These are phyloP conservation scores for Muscicapa comitata DNA, from an alignment of 2,797 vertebrate species.

Conservation along the genomic window DNA sequence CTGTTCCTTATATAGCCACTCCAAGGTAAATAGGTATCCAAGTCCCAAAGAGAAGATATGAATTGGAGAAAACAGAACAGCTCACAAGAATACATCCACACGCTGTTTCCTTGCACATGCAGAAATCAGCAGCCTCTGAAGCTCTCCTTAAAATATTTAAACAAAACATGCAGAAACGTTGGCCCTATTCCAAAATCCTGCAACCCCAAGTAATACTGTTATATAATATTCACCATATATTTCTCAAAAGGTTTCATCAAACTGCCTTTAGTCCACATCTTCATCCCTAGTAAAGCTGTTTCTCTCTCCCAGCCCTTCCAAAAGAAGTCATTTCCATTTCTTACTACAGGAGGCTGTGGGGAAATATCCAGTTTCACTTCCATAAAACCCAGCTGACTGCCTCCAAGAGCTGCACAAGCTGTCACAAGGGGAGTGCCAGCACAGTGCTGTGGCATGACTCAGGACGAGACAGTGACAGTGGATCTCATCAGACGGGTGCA, in stretches of 20 bases:
- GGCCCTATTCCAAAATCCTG: neutral
- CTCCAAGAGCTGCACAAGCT: neutral
- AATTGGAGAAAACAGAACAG: neutral
- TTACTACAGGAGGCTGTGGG: neutral
- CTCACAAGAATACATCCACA: neutral
- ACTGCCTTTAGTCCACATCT: neutral
- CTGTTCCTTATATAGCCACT: constrained; percentile 31
- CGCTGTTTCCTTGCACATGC: neutral
- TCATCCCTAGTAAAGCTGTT: neutral
- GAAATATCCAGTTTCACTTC: neutral
- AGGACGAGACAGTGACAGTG: neutral
- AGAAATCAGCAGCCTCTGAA: neutral
- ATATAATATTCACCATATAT: neutral
- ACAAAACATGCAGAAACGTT: neutral
- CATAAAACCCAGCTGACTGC: neutral
- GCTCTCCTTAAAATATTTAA: neutral
- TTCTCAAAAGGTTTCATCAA: neutral
- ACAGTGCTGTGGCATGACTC: neutral
- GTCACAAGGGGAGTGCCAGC: neutral
- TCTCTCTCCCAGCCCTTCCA: neutral
- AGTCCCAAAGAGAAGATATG: neutral
- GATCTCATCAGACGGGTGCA: neutral
- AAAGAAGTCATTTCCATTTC: neutral
- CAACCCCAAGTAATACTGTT: neutral
- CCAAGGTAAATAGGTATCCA: constrained; percentile 7